Conservation (phyloP, 2,888 invertebrate species). For the Caenorhabditis sp. region DNA sequence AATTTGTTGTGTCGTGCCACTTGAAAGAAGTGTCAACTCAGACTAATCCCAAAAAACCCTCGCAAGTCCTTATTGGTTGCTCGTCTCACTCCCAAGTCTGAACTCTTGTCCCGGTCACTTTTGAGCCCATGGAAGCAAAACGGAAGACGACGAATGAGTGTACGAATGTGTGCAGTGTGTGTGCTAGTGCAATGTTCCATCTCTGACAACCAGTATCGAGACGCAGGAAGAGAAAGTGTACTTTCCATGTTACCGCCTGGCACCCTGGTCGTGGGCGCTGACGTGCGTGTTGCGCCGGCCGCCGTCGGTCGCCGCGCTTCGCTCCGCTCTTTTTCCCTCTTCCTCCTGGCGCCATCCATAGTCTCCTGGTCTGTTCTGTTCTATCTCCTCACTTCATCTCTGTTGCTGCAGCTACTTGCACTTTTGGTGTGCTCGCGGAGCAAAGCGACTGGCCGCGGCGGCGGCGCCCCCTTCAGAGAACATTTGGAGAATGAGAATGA, state of each 20-base stretch:
- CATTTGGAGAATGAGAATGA: constrained; percentile 26
- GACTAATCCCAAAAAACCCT: too few relatives aligned
- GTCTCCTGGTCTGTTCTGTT: background rate
- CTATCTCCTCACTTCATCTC: constrained; percentile 1
- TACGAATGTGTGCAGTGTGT: constrained; percentile 39
- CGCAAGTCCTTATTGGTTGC: too few relatives aligned
- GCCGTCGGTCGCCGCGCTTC: constrained; percentile 10
- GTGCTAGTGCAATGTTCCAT: constrained; percentile 11
- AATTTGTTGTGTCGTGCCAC: too few relatives aligned
- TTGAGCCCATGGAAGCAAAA: constrained; percentile 23
- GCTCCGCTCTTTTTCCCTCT: too few relatives aligned
- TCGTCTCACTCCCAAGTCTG: background rate
- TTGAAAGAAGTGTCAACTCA: too few relatives aligned
- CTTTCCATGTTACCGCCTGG: constrained; percentile 66
- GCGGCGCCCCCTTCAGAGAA: constrained; percentile 15
- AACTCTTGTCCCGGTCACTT: constrained; percentile 4
- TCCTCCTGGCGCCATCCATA: constrained; percentile 29
- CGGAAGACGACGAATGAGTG: constrained; percentile 23
- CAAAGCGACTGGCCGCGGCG: background rate
- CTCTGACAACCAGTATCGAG: constrained; percentile 31
- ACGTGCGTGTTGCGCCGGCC: constrained; percentile 43
- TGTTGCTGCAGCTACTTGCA: constrained; percentile 19
- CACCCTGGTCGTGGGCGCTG: constrained; percentile 52
- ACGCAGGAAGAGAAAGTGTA: constrained; percentile 51
- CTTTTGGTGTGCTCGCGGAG: constrained; percentile 53